phyloP scores from a whole-genome alignment of 2,113 vertebrate genomes.

The Thomomys bottae region DNA sequence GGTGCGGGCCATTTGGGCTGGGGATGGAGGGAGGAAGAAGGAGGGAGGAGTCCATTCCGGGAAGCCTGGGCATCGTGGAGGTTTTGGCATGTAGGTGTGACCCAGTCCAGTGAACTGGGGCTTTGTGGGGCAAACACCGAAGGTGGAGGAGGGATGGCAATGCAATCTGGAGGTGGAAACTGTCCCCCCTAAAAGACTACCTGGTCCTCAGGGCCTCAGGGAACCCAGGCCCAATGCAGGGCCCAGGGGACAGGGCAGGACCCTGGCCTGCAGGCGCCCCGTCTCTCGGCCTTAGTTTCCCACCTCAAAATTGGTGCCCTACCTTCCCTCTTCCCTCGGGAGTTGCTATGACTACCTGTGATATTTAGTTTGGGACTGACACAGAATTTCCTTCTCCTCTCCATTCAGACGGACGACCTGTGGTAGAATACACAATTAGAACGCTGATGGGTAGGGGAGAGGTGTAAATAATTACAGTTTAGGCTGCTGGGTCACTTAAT shows the following conservation, averaged over 20 bases:
- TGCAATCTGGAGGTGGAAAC: neutral
- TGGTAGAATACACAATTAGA: neutral
- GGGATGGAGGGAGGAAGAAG: fast-evolving
- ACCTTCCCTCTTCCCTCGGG: fast-evolving
- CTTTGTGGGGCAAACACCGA: neutral
- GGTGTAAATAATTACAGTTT: no score
- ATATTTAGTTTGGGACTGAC: neutral
- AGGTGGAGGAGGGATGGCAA: neutral
- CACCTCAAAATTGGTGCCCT: neutral
- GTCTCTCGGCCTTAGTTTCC: neutral
- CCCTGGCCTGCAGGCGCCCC: fast-evolving
- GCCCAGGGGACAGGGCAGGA: neutral
- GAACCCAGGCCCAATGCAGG: neutral
- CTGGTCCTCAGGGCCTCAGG: neutral
- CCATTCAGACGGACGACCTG: no score
- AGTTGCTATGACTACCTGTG: no score
- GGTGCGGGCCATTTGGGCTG: constrained; percentile 66
- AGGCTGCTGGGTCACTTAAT: neutral
- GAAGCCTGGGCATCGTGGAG: neutral
- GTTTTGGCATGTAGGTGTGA: neutral
- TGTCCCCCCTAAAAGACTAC: neutral
- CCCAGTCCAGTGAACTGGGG: neutral
- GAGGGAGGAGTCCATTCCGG: neutral
- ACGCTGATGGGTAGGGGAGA: no score
- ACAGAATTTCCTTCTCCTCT: neutral